Evolutionary conservation across 37 sponge, comb jelly and placozoan genomes (phyloP).

Genomic region (Eunapius fragilis): DNA sequence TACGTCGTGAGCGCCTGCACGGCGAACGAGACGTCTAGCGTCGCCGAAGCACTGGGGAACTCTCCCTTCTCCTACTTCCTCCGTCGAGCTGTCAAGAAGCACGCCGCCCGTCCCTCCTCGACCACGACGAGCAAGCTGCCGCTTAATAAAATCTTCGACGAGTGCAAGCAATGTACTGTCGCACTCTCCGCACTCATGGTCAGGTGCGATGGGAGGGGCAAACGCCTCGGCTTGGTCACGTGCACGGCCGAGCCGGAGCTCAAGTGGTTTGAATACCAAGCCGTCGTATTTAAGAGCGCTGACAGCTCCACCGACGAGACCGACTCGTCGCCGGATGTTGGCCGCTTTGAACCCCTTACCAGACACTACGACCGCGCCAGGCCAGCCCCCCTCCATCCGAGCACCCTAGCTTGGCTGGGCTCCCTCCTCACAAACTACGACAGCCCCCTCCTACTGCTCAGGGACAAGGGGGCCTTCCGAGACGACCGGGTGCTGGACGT

Average conservation of each 20-base stretch:
- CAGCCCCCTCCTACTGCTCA: background rate
- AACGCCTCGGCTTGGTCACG: background rate
- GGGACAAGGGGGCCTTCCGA: background rate
- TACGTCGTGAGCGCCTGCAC: constrained; percentile 5
- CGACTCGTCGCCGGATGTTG: background rate
- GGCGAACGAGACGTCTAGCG: constrained; percentile 3
- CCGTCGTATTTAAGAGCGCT: background rate
- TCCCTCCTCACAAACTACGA: background rate
- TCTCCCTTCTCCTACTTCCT: constrained; percentile 5
- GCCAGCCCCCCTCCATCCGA: background rate
- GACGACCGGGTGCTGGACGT: constrained; percentile 22
- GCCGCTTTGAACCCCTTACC: background rate
- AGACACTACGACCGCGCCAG: background rate
- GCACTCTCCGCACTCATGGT: constrained; percentile 47
- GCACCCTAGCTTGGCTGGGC: background rate
- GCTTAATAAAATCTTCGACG: constrained; percentile 10
- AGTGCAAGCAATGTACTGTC: constrained; percentile 27
- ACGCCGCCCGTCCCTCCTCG: background rate
- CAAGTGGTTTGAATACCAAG: background rate
- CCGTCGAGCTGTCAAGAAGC: background rate
- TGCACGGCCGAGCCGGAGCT: background rate
- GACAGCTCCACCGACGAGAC: background rate
- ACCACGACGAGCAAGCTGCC: constrained; percentile 9
- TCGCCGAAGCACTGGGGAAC: constrained; percentile 1
- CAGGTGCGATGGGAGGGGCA: background rate